Base-by-base conservation (phyloP, 2,888 invertebrate species). In the Aphidius colemani region DNA sequence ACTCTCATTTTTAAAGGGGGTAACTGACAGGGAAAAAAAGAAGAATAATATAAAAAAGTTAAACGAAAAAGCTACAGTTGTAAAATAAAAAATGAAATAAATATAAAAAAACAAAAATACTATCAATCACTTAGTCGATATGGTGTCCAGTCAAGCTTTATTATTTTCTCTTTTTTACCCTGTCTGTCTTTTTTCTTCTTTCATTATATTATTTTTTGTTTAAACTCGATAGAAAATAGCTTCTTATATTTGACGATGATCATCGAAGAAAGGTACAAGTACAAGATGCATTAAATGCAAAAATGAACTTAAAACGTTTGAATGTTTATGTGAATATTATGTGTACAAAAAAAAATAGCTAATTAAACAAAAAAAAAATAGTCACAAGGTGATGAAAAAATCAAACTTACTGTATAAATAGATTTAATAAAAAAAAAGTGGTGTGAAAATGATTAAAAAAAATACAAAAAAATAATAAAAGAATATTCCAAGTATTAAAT, bases 341-440 rank as follows among this genome's bases (percentile, higher is more conserved):
- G 44, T 65, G 65, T 67, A 65, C 63, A 49, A 40, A 64, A 50
- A 66, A 49, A 39, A 55, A 65, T 50, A 44, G 30, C 50, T 41
- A 55, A 58, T n/a, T 46, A 13, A 45, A 50, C 11, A 39, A 13
- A 51, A 41, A 18, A 7, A 41, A 44, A 13, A 55, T n/a, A 53
- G 49, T 53, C 13, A 41, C 45, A 49, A 30, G 53, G 58, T 58
- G 53, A 53, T 58, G 50, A 53, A 49, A 62, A 43, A 59, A 53
- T 65, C 61, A 50, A 64, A 53, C 61, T 66, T 67, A 63, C 30
- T 30, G 30, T 63, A 64, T 64, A 59, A 67, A 67, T 65, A 63
- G 64, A 65, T 67, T 67, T 67, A 66, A 63, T 67, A 66, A 60
- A 55, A 67, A 65, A 67, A 62, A 65, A 45, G 56, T 65, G 59